Percentiles rank a stretch among this genome's conserved stretches.
phyloP scores from a whole-genome alignment of 2,888 invertebrate species.

The Augiades crinisus region DNA sequence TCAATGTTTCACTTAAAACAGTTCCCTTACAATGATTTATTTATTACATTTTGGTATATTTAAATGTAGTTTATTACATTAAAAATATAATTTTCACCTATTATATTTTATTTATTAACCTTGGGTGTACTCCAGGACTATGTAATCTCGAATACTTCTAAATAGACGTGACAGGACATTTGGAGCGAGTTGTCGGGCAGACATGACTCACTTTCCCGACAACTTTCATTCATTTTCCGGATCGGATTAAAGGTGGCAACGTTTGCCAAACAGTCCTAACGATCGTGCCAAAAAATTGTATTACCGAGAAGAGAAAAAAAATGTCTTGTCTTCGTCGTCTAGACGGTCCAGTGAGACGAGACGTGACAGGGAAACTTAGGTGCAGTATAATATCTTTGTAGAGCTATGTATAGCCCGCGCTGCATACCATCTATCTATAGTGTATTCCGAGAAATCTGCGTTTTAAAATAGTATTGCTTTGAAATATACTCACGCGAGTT shows the following conservation, averaged over 20 bases:
- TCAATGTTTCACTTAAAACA: too few species aligned
- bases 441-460: constrained; percentile 21
- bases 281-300: constrained; percentile 71
- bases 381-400: constrained; percentile 25
- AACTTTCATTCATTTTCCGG: constrained; percentile 76
- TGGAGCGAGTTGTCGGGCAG: constrained; percentile 35
- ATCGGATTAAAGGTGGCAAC: constrained; percentile 63
- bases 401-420: constrained; percentile 18
- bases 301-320: constrained; percentile 72
- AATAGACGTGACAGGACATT: constrained; percentile 48
- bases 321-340: constrained; percentile 60
- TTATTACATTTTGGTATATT: too few species aligned
- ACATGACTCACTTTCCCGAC: constrained; percentile 58
- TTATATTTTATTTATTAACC: constrained; percentile 30
- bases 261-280: constrained; percentile 72
- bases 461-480: constrained; percentile 20
- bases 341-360: constrained; percentile 67
- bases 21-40: too few species aligned
- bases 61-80: too few species aligned
- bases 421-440: constrained; percentile 24
- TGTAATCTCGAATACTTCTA: constrained; percentile 29
- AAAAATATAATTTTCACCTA: background rate
- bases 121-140: constrained; percentile 32
- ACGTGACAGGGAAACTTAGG: constrained; percentile 52
- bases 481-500: constrained; percentile 14